Conservation (phyloP, 2,797 vertebrate species). For the Enteromius trimaculatus region DNA sequence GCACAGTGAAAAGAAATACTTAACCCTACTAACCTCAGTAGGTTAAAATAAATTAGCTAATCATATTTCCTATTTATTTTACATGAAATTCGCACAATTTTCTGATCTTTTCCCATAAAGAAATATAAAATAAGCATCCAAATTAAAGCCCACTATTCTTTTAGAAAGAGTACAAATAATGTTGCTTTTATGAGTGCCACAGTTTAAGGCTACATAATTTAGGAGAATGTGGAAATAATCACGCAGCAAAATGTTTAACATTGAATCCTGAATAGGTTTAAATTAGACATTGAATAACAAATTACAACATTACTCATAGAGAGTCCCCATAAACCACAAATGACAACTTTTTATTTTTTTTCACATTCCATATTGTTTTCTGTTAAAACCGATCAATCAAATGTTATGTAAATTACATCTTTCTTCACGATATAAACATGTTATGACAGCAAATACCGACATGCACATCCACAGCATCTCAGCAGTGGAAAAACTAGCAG, state of each 20-base stretch:
- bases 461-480: background rate
- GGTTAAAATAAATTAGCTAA: background rate
- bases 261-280: background rate
- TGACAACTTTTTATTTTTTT: no score
- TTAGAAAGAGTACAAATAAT: background rate
- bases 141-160: background rate
- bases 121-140: background rate
- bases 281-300: no score
- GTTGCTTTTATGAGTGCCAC: background rate
- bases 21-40: background rate
- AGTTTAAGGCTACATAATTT: background rate
- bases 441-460: background rate
- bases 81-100: background rate
- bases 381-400: background rate
- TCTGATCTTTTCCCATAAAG: background rate
- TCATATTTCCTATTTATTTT: background rate
- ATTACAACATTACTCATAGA: no score
- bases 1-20: background rate
- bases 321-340: no score
- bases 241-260: background rate
- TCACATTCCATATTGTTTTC: background rate
- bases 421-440: background rate
- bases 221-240: background rate
- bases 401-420: background rate
- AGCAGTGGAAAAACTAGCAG: background rate